Conservation (phyloP, 2,797 vertebrate genomes). For the Anabas testudineus region DNA sequence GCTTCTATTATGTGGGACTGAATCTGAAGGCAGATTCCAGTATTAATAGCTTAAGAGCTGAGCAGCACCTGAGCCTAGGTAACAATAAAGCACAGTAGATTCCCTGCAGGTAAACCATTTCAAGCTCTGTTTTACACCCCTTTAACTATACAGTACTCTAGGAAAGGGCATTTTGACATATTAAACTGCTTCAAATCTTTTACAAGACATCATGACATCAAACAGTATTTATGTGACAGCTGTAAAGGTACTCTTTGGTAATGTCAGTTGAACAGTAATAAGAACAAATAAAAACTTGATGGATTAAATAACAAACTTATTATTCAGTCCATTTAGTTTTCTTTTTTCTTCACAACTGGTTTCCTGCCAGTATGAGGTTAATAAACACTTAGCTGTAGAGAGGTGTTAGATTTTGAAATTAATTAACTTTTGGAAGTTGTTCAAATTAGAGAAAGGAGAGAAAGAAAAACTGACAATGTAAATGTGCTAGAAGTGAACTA, state of each 20-base stretch:
- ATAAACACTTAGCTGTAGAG: background rate
- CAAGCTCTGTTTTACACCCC: background rate
- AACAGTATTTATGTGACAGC: background rate
- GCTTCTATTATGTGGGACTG: slow-evolving; percentile 52
- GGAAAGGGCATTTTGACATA: background rate
- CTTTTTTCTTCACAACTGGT: background rate
- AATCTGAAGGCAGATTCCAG: slow-evolving; percentile 60
- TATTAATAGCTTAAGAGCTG: slow-evolving; percentile 53
- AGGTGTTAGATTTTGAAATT: background rate
- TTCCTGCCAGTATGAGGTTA: background rate
- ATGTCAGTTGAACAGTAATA: background rate
- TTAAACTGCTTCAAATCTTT: slow-evolving; percentile 10
- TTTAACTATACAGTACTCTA: background rate
- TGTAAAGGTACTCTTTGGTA: background rate
- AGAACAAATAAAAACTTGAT: background rate
- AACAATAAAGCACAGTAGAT: slow-evolving; percentile 43
- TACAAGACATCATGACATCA: slow-evolving; percentile 10
- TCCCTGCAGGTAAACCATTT: slow-evolving; percentile 38
- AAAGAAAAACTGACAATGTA: background rate
- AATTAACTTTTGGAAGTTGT: background rate
- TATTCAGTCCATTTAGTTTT: background rate
- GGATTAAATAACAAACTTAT: too few relatives aligned
- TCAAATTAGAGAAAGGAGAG: background rate
- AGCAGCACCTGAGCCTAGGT: slow-evolving; percentile 51
- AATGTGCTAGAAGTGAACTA: too few relatives aligned